Base-by-base conservation (phyloP, 1,140 invertebrate species). In the Acromyrmex echinatior region DNA sequence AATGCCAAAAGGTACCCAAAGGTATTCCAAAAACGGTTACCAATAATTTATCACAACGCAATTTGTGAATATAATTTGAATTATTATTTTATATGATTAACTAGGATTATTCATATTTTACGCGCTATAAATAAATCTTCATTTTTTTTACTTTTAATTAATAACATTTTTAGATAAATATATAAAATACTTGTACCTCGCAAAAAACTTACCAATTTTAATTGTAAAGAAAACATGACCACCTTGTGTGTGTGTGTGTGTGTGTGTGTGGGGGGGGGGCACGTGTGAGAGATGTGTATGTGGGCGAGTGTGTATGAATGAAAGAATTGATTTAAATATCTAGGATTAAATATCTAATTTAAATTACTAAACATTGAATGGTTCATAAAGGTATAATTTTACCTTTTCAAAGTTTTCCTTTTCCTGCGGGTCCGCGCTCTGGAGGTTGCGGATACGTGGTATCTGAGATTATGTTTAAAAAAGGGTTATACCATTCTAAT, bases 321-420 rank as follows among this genome's bases (percentile, higher is more conserved):
- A 60, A 60, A 60, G 2, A 51, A n/a, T 7, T 31, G 16, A 35
- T 21, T 60, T 25, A 10, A 58, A 9, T 58, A 60, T 25, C 14
- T 76, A 58, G 28, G 18, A 31, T 65, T 70, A 39, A 35, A 80
- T n/a, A 49, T 51, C 39, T 79, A 66, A 53, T 49, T 80, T 28
- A 35, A 68, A 4, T 12, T 53, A 66, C 35, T 66, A 66, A 31
- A 56, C 12, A 28, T 18, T 56, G 5, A 39, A 70, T 84, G 45
- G 21, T 76, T 90, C 90, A 91, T 87, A 90, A 88, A 84, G 14
- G 39, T 93, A 90, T 92, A 91, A 91, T 88, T 96, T 96, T 97
- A 98, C 97, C 96, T 97, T 96, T 90, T 97, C 96, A 94, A 98
- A 96, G 92, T 97, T 96, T 93, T 98, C 97, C 95, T 96, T 96